These are phyloP conservation scores for Danio jaintianensis DNA, from an alignment of 2,797 vertebrate species.

Conservation along the genomic window DNA sequence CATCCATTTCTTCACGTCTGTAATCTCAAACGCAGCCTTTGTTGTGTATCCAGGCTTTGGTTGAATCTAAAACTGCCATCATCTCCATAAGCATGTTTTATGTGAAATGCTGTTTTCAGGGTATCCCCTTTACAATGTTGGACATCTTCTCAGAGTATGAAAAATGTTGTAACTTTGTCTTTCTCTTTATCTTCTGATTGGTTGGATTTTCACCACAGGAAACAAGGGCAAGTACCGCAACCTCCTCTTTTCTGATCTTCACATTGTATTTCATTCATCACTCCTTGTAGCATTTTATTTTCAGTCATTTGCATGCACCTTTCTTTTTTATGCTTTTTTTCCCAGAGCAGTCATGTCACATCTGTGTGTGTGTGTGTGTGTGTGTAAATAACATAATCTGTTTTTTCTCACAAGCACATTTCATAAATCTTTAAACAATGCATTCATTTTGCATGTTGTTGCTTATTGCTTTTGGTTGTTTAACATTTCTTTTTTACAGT, in stretches of 20 bases:
- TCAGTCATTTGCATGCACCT: slow-evolving; percentile 15
- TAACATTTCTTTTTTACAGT: not conserved
- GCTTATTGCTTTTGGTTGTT: not conserved
- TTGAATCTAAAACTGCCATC: slow-evolving; percentile 37
- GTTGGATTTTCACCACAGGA: slow-evolving; percentile 75
- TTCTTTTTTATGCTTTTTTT: not conserved
- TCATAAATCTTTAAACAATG: not conserved
- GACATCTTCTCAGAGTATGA: slow-evolving; percentile 18
- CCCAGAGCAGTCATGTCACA: not conserved
- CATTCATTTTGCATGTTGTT: slow-evolving; percentile 30
- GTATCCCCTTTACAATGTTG: slow-evolving; percentile 42
- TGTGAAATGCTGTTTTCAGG: slow-evolving; percentile 48
- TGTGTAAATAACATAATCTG: not conserved
- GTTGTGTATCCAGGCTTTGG: slow-evolving; percentile 46
- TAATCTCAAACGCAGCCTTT: slow-evolving; percentile 40
- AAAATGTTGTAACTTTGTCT: slow-evolving; percentile 56
- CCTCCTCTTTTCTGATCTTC: slow-evolving; percentile 58
- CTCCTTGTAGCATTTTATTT: slow-evolving; percentile 6
- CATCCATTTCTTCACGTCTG: slow-evolving; percentile 41
- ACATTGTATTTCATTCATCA: not conserved
- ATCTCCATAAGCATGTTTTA: slow-evolving; percentile 42
- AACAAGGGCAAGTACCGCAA: slow-evolving; percentile 77
- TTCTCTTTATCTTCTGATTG: slow-evolving; percentile 56
- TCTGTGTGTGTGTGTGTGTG: not conserved
- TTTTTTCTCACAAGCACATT: not conserved